Conservation (phyloP, 2,113 vertebrate genomes). For the Stercorarius parasiticus region DNA sequence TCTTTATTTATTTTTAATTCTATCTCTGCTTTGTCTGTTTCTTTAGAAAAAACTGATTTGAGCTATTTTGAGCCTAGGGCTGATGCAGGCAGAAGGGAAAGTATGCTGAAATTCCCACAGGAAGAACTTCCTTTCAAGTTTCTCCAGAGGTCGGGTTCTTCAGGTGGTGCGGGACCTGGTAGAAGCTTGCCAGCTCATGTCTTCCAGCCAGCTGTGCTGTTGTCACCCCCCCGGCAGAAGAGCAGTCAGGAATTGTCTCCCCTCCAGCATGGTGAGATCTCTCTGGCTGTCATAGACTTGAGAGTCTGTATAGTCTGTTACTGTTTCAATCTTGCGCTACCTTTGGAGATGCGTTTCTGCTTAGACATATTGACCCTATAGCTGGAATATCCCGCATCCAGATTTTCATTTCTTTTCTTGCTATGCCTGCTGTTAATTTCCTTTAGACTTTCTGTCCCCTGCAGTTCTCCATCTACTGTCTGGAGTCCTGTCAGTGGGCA, state of each 20-base stretch:
- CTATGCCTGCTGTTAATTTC: background rate
- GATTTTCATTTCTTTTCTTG: background rate
- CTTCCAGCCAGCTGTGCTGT: conserved; percentile 80
- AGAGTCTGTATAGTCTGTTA: background rate
- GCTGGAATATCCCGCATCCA: background rate
- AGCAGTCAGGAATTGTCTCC: conserved; percentile 61
- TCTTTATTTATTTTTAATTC: background rate
- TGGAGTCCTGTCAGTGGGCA: background rate
- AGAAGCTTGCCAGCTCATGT: conserved; percentile 20
- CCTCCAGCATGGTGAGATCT: conserved; percentile 62
- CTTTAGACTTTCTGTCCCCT: background rate
- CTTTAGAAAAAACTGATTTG: conserved; percentile 31
- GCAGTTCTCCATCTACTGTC: background rate
- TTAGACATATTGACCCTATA: background rate
- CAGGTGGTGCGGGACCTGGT: background rate
- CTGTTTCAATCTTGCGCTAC: background rate
- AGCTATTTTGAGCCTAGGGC: background rate
- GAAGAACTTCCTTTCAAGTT: conserved; percentile 46
- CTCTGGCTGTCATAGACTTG: background rate
- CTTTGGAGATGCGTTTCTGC: background rate
- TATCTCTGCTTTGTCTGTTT: background rate
- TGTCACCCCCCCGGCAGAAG: conserved; percentile 86
- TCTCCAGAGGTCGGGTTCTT: background rate
- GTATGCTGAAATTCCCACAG: conserved; percentile 23
- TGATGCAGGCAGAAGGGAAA: conserved; percentile 1